Evolutionary conservation across 2,888 invertebrate species (phyloP).

Genomic region (Dolomedes plantarius): DNA sequence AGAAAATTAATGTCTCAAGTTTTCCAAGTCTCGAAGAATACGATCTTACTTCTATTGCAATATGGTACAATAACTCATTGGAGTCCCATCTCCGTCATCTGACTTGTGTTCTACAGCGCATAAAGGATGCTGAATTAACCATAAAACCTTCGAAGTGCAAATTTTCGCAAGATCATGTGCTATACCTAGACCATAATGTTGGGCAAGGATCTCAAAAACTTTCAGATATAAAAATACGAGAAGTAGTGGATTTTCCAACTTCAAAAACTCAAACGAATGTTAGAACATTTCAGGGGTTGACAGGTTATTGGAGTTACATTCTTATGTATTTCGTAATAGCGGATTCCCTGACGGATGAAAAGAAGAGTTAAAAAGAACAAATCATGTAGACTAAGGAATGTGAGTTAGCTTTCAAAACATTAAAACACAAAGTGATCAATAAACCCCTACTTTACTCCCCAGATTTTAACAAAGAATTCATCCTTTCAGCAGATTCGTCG

Average conservation of each 20-base stretch:
- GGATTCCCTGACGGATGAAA: no score
- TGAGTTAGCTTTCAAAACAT: background rate
- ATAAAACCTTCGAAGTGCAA: constrained; percentile 16
- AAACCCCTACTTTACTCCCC: background rate
- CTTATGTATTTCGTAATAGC: background rate
- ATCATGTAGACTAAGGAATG: background rate
- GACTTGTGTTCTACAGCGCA: background rate
- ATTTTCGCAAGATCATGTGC: constrained; percentile 3
- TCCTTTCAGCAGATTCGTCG: no score
- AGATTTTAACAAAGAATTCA: background rate
- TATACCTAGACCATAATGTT: constrained; percentile 5
- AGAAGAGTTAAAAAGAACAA: constrained; percentile 8
- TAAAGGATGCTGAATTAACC: background rate
- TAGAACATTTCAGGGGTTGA: constrained; percentile 48
- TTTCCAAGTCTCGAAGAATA: constrained; percentile 20
- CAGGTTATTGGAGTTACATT: constrained; percentile 39
- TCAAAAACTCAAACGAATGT: constrained; percentile 40
- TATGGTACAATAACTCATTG: constrained; percentile 26
- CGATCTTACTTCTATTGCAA: constrained; percentile 35
- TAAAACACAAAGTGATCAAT: background rate
- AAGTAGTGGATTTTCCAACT: constrained; percentile 43
- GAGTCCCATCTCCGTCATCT: background rate
- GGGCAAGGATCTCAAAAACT: background rate
- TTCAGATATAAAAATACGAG: background rate
- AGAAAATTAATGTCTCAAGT: constrained; percentile 1